Evolutionary conservation across 2,888 invertebrate genomes (phyloP).

Genomic region (Patella caerulea): DNA sequence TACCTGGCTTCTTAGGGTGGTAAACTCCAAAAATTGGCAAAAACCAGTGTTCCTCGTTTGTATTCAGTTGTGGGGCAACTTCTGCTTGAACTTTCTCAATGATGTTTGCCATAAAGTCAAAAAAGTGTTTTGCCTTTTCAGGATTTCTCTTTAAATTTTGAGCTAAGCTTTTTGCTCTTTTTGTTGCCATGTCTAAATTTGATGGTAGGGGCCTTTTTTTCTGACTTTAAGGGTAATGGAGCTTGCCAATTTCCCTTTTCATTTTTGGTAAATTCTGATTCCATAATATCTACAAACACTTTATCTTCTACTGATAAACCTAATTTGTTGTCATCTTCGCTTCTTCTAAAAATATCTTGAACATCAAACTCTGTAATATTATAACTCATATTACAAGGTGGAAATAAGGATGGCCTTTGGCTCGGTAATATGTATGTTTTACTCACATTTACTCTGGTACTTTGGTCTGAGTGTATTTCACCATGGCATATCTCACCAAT

Average conservation of each 20-base stretch:
- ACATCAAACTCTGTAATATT: not conserved
- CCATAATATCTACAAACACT: slow-evolving; percentile 1
- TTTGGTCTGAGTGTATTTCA: not conserved
- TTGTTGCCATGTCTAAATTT: slow-evolving; percentile 12
- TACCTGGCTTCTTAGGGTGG: slow-evolving; percentile 27
- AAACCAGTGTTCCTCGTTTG: not conserved
- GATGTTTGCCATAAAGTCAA: slow-evolving; percentile 15
- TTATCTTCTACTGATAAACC: slow-evolving; percentile 13
- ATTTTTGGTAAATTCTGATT: not conserved
- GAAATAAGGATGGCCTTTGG: not conserved
- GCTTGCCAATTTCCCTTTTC: slow-evolving; percentile 12
- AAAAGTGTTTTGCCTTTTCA: slow-evolving; percentile 12
- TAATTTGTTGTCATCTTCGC: not conserved
- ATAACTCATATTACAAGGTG: not conserved
- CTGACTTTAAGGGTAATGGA: slow-evolving; percentile 8
- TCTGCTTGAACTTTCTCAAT: slow-evolving; percentile 14
- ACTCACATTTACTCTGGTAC: slow-evolving; percentile 9
- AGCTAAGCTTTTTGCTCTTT: slow-evolving; percentile 11
- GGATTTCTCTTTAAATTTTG: slow-evolving; percentile 1
- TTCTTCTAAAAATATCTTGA: not conserved
- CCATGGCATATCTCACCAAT: slow-evolving; percentile 12
- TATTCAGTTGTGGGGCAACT: slow-evolving; percentile 17
- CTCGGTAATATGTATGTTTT: not conserved
- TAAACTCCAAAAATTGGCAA: slow-evolving; percentile 20
- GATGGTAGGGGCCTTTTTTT: not conserved